Evolutionary conservation across 2,113 vertebrate species (phyloP).

Genomic region (Zosterops hypoxanthus): DNA sequence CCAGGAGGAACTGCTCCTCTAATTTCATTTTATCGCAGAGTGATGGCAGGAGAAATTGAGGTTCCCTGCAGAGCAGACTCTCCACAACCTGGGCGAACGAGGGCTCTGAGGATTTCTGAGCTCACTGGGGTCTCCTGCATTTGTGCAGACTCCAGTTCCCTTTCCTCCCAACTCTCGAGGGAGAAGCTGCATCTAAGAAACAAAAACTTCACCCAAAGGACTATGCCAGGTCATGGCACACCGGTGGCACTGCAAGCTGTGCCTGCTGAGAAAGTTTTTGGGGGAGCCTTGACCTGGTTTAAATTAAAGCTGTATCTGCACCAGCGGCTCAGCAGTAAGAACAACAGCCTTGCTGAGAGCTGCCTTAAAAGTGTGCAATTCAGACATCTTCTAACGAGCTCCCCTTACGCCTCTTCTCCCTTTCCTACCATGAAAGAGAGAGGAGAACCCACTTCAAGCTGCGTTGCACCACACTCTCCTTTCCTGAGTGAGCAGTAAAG

Average conservation of each 20-base stretch:
- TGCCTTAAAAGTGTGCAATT: neutral
- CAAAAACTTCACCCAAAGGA: neutral
- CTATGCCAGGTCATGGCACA: accelerated
- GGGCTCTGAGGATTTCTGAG: accelerated
- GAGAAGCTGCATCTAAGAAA: neutral
- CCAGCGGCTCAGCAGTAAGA: neutral
- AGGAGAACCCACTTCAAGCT: neutral
- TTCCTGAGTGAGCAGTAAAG: neutral
- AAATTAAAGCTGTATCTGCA: neutral
- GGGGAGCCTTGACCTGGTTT: neutral
- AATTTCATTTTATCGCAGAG: neutral
- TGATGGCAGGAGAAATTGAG: neutral
- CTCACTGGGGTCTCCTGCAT: neutral
- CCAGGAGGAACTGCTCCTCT: neutral
- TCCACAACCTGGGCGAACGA: accelerated
- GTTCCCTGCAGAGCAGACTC: neutral
- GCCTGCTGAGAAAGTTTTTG: neutral
- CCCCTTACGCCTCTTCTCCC: accelerated
- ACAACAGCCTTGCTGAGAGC: neutral
- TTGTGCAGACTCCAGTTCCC: neutral
- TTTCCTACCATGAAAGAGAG: neutral
- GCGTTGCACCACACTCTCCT: accelerated
- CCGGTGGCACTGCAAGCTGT: neutral
- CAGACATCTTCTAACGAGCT: neutral
- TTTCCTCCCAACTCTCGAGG: neutral